These are phyloP conservation scores for Caenorhabditis latens DNA, from an alignment of 1,140 invertebrate genomes.

Conservation along the genomic window DNA sequence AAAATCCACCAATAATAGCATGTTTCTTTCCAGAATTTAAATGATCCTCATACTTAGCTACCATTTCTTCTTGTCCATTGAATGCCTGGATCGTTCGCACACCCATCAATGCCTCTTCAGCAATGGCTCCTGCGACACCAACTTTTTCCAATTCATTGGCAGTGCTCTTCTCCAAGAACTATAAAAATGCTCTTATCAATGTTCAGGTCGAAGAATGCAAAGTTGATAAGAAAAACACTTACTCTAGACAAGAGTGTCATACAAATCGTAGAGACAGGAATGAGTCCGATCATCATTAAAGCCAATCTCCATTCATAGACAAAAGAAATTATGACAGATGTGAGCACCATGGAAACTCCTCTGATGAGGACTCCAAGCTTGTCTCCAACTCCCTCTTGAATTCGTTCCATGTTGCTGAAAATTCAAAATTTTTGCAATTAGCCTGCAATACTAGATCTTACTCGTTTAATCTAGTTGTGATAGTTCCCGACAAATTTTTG, in stretches of 20 bases:
- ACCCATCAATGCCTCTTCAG: constrained; percentile 85
- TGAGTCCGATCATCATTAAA: constrained; percentile 65
- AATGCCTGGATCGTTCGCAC: constrained; percentile 87
- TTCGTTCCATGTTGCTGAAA: constrained; percentile 87
- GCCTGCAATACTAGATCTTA: constrained; percentile 79
- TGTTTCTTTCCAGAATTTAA: constrained; percentile 67
- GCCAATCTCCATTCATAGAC: constrained; percentile 69
- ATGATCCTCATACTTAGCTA: constrained; percentile 60
- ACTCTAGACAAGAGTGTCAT: constrained; percentile 65
- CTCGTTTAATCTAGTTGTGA: constrained; percentile 89
- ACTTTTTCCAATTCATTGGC: background rate
- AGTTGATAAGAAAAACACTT: constrained; percentile 12
- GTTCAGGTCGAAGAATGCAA: too few species aligned
- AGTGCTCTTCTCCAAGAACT: background rate
- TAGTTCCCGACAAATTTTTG: constrained; percentile 86
- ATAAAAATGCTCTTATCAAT: background rate
- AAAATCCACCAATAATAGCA: constrained; percentile 63
- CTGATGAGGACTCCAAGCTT: constrained; percentile 87
- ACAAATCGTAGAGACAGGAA: constrained; percentile 59
- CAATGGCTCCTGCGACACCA: constrained; percentile 83
- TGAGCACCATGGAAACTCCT: constrained; percentile 68
- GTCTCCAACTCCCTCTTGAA: constrained; percentile 90
- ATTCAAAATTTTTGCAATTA: background rate
- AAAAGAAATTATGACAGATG: constrained; percentile 69
- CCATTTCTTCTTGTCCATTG: constrained; percentile 84